Conservation (phyloP, 2,888 invertebrate species). For the Harmothoe impar region DNA sequence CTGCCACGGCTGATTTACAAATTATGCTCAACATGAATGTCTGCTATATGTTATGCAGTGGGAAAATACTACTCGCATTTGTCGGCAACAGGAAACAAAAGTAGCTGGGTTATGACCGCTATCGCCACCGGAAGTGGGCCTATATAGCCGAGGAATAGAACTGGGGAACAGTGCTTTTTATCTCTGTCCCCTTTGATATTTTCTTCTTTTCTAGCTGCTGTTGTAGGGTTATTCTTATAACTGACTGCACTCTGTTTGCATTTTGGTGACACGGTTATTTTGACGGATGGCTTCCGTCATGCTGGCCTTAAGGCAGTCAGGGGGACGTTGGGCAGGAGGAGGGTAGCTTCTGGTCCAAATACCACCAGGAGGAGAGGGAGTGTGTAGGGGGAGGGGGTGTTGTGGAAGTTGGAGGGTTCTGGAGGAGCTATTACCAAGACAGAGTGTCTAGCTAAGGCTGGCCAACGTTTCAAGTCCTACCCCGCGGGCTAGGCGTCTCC, state of each 20-base stretch:
- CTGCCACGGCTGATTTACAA: not conserved
- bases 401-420: not conserved
- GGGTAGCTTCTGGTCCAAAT: not conserved
- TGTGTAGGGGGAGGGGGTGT: not conserved
- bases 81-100: not conserved
- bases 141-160: too few relatives aligned
- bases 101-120: not conserved
- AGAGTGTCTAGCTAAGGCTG: not conserved
- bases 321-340: not conserved
- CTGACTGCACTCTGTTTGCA: not conserved
- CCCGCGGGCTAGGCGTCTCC: not conserved
- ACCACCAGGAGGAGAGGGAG: not conserved
- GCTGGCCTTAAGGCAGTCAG: not conserved
- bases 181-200: not conserved
- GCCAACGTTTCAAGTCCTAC: slow-evolving; percentile 26
- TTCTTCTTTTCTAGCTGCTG: not conserved
- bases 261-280: not conserved
- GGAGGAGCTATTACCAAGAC: not conserved
- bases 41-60: not conserved
- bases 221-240: not conserved
- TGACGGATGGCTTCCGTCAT: slow-evolving; percentile 31
- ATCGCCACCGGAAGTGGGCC: not conserved
- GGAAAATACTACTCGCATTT: not conserved
- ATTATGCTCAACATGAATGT: not conserved
- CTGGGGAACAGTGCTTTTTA: too few relatives aligned